A percentile compares a stretch with the other conserved stretches of the same genome.
These are phyloP conservation scores for Opisthograptis luteolata DNA, from an alignment of 2,888 invertebrate genomes.

Conservation along the genomic window DNA sequence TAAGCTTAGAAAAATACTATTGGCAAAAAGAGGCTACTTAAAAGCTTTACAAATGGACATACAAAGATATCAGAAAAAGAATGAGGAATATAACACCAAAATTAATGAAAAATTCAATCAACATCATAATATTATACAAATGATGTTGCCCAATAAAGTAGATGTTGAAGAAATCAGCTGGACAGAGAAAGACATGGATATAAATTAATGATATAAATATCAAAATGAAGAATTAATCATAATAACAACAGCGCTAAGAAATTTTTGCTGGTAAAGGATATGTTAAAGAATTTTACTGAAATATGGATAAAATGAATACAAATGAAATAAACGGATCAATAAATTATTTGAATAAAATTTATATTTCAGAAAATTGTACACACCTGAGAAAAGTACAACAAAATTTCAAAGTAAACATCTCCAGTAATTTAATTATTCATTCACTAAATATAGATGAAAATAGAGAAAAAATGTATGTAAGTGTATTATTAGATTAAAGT, in stretches of 20 bases:
- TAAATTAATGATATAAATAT: too few relatives aligned
- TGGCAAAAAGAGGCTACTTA: constrained; percentile 71
- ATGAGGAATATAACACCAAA: constrained; percentile 62
- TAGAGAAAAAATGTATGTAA: constrained; percentile 63
- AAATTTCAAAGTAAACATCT: constrained; percentile 66
- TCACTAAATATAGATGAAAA: constrained; percentile 72
- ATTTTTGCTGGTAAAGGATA: too few relatives aligned
- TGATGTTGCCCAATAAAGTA: constrained; percentile 44
- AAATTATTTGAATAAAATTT: constrained; percentile 78
- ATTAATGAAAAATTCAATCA: constrained; percentile 64
- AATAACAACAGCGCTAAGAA: too few relatives aligned
- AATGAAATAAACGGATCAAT: constrained; percentile 59
- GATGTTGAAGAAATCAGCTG: constrained; percentile 56
- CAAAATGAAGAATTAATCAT: too few relatives aligned
- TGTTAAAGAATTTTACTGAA: too few relatives aligned
- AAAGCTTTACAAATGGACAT: constrained; percentile 75
- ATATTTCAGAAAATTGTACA: constrained; percentile 84
- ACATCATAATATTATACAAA: constrained; percentile 53
- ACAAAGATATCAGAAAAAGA: constrained; percentile 74
- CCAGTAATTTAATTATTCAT: constrained; percentile 63
- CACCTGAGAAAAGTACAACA: constrained; percentile 81
- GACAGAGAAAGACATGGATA: constrained; percentile 59
- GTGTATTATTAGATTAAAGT: constrained; percentile 49
- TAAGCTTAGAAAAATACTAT: constrained; percentile 63
- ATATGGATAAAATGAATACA: too few relatives aligned